Base-by-base conservation (phyloP, 1,140 invertebrate genomes). In the Dysdera silvatica region DNA sequence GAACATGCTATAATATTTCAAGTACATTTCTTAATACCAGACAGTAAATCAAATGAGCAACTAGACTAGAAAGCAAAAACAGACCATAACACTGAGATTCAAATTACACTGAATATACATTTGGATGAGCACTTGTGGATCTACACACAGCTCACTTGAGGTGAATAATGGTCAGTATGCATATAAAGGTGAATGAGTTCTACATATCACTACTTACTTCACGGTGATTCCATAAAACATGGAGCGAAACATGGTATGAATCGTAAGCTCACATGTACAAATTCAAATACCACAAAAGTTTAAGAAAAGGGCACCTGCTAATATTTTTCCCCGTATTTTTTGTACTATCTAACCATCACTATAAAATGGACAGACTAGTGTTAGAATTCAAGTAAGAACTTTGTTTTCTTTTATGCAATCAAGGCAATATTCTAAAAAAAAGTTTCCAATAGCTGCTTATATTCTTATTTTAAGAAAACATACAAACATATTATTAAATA, bases 281-380 rank as follows among this genome's bases (percentile, higher is more conserved):
- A 55, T 49, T 48, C 18, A 45, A 62, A 56, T 56, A 62, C 61
- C 47, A 62, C 53, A 55, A 62, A 62, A 51, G 56, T 53, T 62
- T 37, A 53, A 62, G 61, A 55, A 62, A 62, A 62, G 61, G 61
- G 61, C 61, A 62, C 61, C 61, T 62, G 59, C 59, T 61, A 61
- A 61, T 60, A n/a, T n/a, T n/a, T n/a, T n/a, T n/a, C n/a, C n/a
- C n/a, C n/a, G n/a, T n/a, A n/a, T 62, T 51, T 62, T 62, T 62
- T 62, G 61, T 62, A 62, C 61, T 62, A 56, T 56, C 61, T 62
- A 62, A 61, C 59, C 59, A 61, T 61, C 59, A 61, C 53, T 56
- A 62, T 62, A 53, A 62, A 62, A 56, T 62, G 61, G 61, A 62
- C 61, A 62, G 51, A 62, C 52, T 56, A 62, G 53, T 62, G 41